Evolutionary conservation across 1,140 invertebrate genomes (phyloP).

Genomic region (Campoletis sonorensis): DNA sequence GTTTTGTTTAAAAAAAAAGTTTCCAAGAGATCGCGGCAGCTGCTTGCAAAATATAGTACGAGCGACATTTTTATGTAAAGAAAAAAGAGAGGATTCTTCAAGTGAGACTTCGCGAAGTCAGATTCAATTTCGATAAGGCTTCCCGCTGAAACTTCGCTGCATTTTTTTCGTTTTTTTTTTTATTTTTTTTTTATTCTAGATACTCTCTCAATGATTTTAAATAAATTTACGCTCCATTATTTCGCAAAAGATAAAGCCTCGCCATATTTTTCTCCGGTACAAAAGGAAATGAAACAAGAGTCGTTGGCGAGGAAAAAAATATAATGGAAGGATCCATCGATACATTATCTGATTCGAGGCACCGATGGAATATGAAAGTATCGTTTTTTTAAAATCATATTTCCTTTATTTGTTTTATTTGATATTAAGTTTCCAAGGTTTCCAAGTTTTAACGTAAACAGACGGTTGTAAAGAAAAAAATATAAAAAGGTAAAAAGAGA

Average conservation of each 20-base stretch:
- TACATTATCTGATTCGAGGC: background rate
- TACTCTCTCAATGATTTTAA: background rate
- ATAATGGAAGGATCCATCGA: background rate
- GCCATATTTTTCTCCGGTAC: background rate
- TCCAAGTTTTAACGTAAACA: no score
- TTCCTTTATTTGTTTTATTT: no score
- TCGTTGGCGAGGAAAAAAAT: no score
- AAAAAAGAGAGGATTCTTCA: conserved; percentile 33
- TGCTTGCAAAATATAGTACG: background rate
- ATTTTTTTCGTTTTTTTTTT: background rate
- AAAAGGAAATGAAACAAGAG: conserved; percentile 5
- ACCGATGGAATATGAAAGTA: background rate
- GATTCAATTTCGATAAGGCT: conserved; percentile 52
- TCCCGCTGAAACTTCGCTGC: background rate
- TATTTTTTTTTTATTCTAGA: background rate
- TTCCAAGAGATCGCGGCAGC: background rate
- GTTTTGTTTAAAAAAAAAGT: background rate
- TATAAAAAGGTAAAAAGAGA: no score
- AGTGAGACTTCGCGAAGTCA: conserved; percentile 44
- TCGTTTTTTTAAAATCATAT: background rate
- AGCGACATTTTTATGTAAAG: no score
- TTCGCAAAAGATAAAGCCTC: background rate
- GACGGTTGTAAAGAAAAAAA: no score
- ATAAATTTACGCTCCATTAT: background rate
- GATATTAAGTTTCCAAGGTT: no score